A percentile compares a stretch with the other conserved stretches of the same genome.
Evolutionary conservation across 2,888 invertebrate species (phyloP).

Genomic region (Odontocerum albicorne): DNA sequence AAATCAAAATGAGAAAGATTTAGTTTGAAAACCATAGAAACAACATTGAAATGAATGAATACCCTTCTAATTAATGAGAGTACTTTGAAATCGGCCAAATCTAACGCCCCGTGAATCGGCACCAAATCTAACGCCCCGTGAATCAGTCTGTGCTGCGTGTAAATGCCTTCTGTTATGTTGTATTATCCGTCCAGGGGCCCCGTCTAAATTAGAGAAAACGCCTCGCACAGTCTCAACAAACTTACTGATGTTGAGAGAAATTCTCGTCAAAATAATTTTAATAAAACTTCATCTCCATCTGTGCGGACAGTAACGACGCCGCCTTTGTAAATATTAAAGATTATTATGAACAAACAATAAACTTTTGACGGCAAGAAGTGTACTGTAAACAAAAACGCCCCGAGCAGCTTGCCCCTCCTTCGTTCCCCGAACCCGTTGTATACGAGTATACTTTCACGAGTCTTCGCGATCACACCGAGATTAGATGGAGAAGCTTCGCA

Average conservation of each 20-base stretch:
- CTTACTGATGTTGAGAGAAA: constrained; percentile 18
- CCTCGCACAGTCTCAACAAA: constrained; percentile 14
- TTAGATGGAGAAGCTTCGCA: constrained; percentile 36
- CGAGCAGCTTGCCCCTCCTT: constrained; percentile 13
- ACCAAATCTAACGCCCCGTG: not conserved
- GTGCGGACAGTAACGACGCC: constrained; percentile 35
- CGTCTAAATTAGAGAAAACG: constrained; percentile 11
- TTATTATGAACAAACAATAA: constrained; percentile 36
- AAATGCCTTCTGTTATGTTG: constrained; percentile 11
- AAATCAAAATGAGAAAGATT: too few species aligned
- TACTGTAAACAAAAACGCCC: constrained; percentile 34
- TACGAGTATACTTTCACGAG: not conserved
- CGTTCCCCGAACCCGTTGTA: constrained; percentile 1
- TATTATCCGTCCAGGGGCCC: too few species aligned
- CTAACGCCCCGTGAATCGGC: not conserved
- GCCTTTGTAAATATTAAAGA: constrained; percentile 36
- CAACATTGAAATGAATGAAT: too few species aligned
- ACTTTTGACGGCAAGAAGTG: constrained; percentile 35
- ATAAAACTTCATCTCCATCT: constrained; percentile 35
- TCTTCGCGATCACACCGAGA: constrained; percentile 18
- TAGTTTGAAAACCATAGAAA: too few species aligned
- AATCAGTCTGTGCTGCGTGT: constrained; percentile 3
- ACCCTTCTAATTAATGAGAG: constrained; percentile 7
- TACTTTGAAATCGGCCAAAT: constrained; percentile 9
- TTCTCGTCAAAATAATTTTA: constrained; percentile 31